These are phyloP conservation scores for Hydropotes inermis DNA, from an alignment of 2,113 vertebrate genomes.

Conservation along the genomic window DNA sequence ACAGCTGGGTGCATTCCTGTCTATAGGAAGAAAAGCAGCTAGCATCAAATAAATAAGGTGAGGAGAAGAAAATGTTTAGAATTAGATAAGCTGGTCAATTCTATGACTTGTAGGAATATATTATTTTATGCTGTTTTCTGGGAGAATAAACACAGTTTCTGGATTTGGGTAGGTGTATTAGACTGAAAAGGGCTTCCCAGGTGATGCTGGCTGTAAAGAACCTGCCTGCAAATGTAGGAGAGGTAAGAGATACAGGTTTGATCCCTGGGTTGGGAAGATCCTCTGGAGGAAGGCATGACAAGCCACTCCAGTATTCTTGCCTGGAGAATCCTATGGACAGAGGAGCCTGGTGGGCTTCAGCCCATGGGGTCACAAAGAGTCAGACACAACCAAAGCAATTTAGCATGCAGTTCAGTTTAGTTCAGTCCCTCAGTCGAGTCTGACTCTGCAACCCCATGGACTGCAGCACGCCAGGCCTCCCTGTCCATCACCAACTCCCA, in stretches of 20 bases:
- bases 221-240: background rate
- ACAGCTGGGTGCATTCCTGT: conserved; percentile 33
- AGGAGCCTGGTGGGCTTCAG: background rate
- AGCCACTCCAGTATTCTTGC: background rate
- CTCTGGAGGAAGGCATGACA: background rate
- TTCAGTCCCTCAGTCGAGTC: background rate
- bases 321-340: background rate
- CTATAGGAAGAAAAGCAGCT: background rate
- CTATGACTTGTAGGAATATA: background rate
- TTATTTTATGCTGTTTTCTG: background rate
- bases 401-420: background rate
- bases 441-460: background rate
- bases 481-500: background rate
- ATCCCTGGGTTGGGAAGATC: background rate
- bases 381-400: background rate
- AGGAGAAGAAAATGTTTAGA: conserved; percentile 14
- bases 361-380: background rate
- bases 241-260: background rate
- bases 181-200: background rate
- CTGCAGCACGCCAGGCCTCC: background rate
- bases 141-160: background rate
- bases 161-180: background rate
- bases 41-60: background rate
- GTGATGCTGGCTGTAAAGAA: background rate
- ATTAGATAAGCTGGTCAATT: background rate